Evolutionary conservation across 2,888 invertebrate species (phyloP), one percentile per base, ranked within the genome.

Genomic region (Scelioninae gen. 2): DNA sequence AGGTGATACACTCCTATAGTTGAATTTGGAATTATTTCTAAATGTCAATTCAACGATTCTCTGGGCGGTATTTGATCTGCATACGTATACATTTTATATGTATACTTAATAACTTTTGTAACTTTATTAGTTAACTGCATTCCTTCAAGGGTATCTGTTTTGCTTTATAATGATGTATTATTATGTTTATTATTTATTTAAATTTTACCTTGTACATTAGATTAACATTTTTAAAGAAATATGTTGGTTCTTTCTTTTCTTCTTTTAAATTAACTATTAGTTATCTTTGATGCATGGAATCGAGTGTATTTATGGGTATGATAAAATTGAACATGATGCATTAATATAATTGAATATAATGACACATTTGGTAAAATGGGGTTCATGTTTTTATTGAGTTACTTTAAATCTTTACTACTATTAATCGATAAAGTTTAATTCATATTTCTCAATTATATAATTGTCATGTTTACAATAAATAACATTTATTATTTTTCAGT

Each of bases 61-160:
- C 15, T 9, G 39, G 55, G 53, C 64, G 64, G 43, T 76, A 79
- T 75, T 65, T 33, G 61, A 15, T 31, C 18, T 41, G 46, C 53
- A 52, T 48, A 48, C 48, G 57, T 16, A 68, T 46, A 46, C 25
- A 41, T 28, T 28, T 43, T 13, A 58, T 41, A 25, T 35, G 2
- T 41, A 48, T 22, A 16, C 28, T 57, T 58, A 61, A 18, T 15
- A 41, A 37, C 28, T 39, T 39, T 22, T 11, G 7, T n/a, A 2
- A 33, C 2, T 52, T 22, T 11, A 22, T 25, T 22, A 2, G 18
- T 37, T 39, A 33, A 37, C 15, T 9, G 13, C 1, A 43, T 55
- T 13, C 5, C 53, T 48, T 53, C 37, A 41, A 9, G 10, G n/a
- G 37, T 31, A 9, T 9, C 7, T 31, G 9, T 31, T 31, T 31